Evolutionary conservation across 2,113 vertebrate species (phyloP), one percentile per base, ranked within the genome.

Genomic region (Carassius carassius): DNA sequence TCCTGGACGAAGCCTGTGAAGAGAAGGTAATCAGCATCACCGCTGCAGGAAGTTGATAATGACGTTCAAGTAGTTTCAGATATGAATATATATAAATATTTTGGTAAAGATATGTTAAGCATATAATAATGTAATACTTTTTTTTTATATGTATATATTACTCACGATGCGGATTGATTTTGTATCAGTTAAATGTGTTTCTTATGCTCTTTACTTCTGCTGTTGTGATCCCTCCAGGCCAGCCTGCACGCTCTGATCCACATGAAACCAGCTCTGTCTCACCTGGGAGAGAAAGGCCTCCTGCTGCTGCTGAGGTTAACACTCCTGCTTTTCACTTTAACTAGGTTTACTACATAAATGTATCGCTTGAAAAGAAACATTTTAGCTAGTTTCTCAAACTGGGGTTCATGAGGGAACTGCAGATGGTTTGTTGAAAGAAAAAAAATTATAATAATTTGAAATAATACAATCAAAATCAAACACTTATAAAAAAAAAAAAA

Each of bases 241-340:
- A 97, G 96, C 89, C 96, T 96, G 81, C 96, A 97, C 88, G 95
- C 96, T 58, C 95, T 97, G 84, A 95, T 97, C 90, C 96, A 96
- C 29, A 96, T 97, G 96, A 97, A 96, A 87, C 96, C 96, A 87
- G 96, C 96, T 80, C 92, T 97, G 81, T 95, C 96, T 84, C 96
- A 97, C 83, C 95, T 97, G 87, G 96, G 96, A 82, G 96, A 97
- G 87, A 96, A 95, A 65, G 96, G 96, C 56, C 91, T 96, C 17
- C 95, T 97, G 85, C 93, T 97, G 0, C 95, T 97, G 0, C 77
- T 97, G 65, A 95, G 96, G 96, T 96, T 92, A 92, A 47, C 6
- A 12, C 1, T 8, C 12, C 13, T 23, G 7, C 32, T 9, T 35
- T 41, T 47, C 44, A 21, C 47, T 32, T 8, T 11, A 12, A 12